Evolutionary conservation across 2,888 invertebrate genomes (phyloP).

Genomic region (Colletes collaris): DNA sequence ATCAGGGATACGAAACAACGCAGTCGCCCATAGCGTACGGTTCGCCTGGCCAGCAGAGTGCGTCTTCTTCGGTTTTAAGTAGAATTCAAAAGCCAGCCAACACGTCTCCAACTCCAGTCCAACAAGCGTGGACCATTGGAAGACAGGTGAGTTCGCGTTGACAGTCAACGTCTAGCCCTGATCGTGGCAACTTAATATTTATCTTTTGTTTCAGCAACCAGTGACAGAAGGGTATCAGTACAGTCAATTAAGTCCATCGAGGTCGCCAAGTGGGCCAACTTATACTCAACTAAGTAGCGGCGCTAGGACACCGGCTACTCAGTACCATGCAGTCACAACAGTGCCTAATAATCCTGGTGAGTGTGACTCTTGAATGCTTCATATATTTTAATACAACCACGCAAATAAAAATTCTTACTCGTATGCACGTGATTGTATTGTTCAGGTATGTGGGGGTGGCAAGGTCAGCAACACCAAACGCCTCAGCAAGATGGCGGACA

Average conservation of each 20-base stretch:
- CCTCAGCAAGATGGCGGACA: conserved; percentile 79
- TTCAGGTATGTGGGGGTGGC: conserved; percentile 92
- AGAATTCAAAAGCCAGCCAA: conserved; percentile 88
- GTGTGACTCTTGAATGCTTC: background rate
- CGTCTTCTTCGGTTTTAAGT: conserved; percentile 86
- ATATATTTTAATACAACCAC: background rate
- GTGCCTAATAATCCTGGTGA: conserved; percentile 82
- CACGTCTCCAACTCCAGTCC: conserved; percentile 89
- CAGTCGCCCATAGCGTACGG: conserved; percentile 89
- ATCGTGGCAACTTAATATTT: background rate
- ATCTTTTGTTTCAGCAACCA: conserved; percentile 83
- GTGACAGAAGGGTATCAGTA: conserved; percentile 89
- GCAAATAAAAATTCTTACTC: too few relatives aligned
- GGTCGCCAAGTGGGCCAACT: conserved; percentile 93
- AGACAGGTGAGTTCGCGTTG: conserved; percentile 83
- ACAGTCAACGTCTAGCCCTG: background rate
- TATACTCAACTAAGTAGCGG: conserved; percentile 91
- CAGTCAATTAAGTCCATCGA: conserved; percentile 90
- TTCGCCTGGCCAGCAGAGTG: conserved; percentile 86
- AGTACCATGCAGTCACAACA: conserved; percentile 84
- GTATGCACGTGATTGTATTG: background rate
- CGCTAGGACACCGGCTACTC: conserved; percentile 84
- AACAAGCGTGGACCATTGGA: conserved; percentile 86
- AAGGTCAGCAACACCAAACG: conserved; percentile 82
- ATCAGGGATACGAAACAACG: conserved; percentile 90